Evolutionary conservation across 2,797 vertebrate species (phyloP), one percentile per base, ranked within the genome.

Genomic region (Cyprinodon diabolis): DNA sequence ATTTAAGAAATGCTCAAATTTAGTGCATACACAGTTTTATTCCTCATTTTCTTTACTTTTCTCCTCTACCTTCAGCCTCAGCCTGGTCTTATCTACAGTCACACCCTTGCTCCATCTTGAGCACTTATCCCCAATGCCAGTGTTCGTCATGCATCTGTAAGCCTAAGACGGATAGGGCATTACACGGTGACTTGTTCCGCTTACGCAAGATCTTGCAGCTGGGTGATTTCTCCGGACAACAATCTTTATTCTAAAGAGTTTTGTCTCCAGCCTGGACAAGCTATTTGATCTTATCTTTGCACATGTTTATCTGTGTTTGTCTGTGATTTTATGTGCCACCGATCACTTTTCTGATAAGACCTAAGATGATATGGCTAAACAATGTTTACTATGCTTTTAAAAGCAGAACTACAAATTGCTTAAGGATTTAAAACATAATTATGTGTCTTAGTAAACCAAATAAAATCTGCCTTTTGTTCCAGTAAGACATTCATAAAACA

Each of bases 71-170:
- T 47, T 72, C 62, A 68, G 37, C 73, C 55, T 78, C 76, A 73
- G 43, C 70, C 58, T 52, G 62, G 60, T 37, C 77, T 91, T 92
- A 93, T 93, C 92, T 84, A 55, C 73, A 80, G 81, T 84, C 81
- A 82, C 81, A 77, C 84, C 82, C 68, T 84, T 79, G 52, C 73
- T 72, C 81, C 87, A 89, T 91, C 87, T 86, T 69, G 35, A 83
- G 68, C 84, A 83, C 82, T 90, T 91, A 93, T 94, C 92, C 88
- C 70, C 75, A 25, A 57, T 19, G 21, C 79, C 84, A 86, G 72
- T 79, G 74, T 90, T 84, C 30, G 78, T 85, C 88, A 86, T 79
- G 87, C 90, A 88, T 90, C 84, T 77, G 21, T 45, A 74, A 82
- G 72, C 77, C 77, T 57, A 86, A 75, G 37, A 21, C 80, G 91